Conservation (phyloP, 2,888 invertebrate genomes). For the Yponomeuta cagnagella region DNA sequence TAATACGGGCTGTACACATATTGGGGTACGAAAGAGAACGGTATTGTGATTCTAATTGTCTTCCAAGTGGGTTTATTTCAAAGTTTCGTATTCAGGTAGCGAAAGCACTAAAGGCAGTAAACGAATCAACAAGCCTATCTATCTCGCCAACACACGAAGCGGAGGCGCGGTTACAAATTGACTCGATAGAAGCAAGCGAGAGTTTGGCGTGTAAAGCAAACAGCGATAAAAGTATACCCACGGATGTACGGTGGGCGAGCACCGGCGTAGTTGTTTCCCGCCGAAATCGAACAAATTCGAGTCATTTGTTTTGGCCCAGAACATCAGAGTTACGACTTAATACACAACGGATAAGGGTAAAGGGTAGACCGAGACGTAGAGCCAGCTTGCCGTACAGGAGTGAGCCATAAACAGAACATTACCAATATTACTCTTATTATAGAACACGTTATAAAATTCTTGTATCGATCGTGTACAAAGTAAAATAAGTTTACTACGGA, state of each 20-base stretch:
- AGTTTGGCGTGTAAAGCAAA: constrained; percentile 10
- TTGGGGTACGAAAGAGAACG: not conserved
- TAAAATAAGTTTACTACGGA: not conserved
- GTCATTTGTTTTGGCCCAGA: constrained; percentile 48
- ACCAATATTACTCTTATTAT: not conserved
- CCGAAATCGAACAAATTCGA: constrained; percentile 51
- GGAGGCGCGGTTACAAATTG: not conserved
- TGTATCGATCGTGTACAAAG: not conserved
- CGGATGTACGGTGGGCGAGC: not conserved
- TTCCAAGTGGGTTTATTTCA: not conserved
- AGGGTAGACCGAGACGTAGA: constrained; percentile 15
- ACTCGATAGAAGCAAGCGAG: constrained; percentile 2
- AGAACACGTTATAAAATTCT: not conserved
- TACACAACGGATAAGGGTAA: constrained; percentile 30
- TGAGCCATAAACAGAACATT: constrained; percentile 26
- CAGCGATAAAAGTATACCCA: constrained; percentile 1
- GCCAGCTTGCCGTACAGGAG: not conserved
- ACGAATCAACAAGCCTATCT: not conserved
- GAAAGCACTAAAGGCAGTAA: not conserved
- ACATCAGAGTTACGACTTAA: constrained; percentile 37
- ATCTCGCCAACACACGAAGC: not conserved
- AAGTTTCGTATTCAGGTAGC: not conserved
- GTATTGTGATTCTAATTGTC: not conserved
- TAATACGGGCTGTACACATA: not conserved
- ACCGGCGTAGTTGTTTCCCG: constrained; percentile 23